Conservation (phyloP, 2,888 invertebrate genomes). For the Andrena bicolor region DNA sequence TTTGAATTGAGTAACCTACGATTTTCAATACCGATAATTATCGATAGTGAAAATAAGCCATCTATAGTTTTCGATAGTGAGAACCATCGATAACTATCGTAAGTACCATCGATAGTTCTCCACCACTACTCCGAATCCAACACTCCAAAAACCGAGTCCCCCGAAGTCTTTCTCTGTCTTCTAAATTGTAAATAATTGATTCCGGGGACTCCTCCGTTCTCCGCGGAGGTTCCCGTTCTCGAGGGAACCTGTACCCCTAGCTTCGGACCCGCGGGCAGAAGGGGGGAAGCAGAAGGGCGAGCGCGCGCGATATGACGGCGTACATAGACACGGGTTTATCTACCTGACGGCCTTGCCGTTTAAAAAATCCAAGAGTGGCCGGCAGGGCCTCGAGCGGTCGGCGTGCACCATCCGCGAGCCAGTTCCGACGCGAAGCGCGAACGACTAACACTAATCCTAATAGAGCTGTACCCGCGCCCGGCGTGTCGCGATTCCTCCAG, state of each 20-base stretch:
- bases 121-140: too few relatives aligned
- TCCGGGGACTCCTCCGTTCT: not conserved
- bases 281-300: conserved; percentile 24
- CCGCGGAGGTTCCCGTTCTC: conserved; percentile 17
- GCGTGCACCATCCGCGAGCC: conserved; percentile 72
- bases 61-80: too few relatives aligned
- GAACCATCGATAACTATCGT: too few relatives aligned
- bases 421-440: conserved; percentile 75
- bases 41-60: too few relatives aligned
- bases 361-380: conserved; percentile 73
- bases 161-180: not conserved
- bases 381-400: conserved; percentile 63
- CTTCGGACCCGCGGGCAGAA: conserved; percentile 4
- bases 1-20: too few relatives aligned
- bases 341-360: conserved; percentile 79
- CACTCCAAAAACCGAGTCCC: not conserved
- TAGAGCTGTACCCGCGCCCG: conserved; percentile 48
- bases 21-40: too few relatives aligned
- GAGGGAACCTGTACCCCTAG: conserved; percentile 46
- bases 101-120: too few relatives aligned
- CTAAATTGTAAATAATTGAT: conserved; percentile 11
- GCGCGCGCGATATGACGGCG: conserved; percentile 69
- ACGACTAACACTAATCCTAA: conserved; percentile 75
- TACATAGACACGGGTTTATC: conserved; percentile 75
- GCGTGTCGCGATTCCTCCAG: conserved; percentile 18